Conservation (phyloP, 1,140 invertebrate species). For the Cherax quadricarinatus region DNA sequence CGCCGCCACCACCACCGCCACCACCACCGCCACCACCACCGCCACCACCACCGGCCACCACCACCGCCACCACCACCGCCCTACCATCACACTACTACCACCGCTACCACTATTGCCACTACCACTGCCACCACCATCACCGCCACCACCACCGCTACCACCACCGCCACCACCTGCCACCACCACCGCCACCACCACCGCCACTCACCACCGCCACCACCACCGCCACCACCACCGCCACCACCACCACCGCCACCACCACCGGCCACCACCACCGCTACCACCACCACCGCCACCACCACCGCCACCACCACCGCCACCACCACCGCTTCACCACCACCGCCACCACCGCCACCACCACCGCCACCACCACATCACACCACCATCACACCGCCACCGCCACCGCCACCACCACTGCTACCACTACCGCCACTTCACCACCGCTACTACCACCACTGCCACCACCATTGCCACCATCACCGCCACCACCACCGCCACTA, state of each 20-base stretch:
- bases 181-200: too few relatives aligned
- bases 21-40: conserved; percentile 8
- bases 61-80: conserved; percentile 8
- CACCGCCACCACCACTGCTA: not conserved
- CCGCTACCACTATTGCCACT: conserved; percentile 1
- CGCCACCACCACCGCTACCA: too few relatives aligned
- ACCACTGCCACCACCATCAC: conserved; percentile 9
- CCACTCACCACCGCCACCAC: too few relatives aligned
- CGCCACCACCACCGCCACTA: conserved; percentile 1
- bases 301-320: too few relatives aligned
- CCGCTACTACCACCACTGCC: conserved; percentile 8
- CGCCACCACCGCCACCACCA: conserved; percentile 8
- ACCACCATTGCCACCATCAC: conserved; percentile 9
- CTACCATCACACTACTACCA: too few relatives aligned
- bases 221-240: conserved; percentile 8
- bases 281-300: not conserved
- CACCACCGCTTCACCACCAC: too few relatives aligned
- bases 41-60: conserved; percentile 8
- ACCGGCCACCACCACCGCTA: conserved; percentile 2
- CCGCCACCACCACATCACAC: too few relatives aligned
- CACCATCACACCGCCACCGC: too few relatives aligned
- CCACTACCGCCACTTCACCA: not conserved
- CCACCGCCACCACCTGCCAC: too few relatives aligned
- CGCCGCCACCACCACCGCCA: not conserved
- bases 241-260: conserved; percentile 3